Base-by-base conservation (phyloP, 1,140 invertebrate genomes). In the Helicoverpa zea region DNA sequence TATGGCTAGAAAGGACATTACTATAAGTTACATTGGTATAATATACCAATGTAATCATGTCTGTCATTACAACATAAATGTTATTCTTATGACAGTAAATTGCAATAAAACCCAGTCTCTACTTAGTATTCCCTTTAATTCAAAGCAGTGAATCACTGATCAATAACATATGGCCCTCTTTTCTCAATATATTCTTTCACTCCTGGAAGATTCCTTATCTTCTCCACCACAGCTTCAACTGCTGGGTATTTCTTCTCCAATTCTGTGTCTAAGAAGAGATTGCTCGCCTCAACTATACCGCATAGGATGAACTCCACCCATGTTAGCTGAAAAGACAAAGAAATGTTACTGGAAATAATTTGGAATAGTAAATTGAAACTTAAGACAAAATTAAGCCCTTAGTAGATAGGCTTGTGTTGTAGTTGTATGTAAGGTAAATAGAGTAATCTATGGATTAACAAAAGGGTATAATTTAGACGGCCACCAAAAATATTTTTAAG, bases 231-330 rank as follows among this genome's bases (percentile, higher is more conserved):
- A 23, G 83, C 87, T 5, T 70, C 63, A 0, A 94, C 84, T 18
- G 85, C 79, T 0, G 94, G 92, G 75, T 92, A 95, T n/a, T 91
- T 90, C 51, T 87, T 89, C 58, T 92, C 90, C 3, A 94, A 83
- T 14, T 89, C 85, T 4, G 64, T 76, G 0, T 86, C 88, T 0
- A 93, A 75, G 82, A 92, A 89, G 5, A 90, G 72, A 79, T 91
- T 89, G 7, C 87, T 70, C 0, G 89, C 84, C 79, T 95, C 94
- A 0, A 93, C 81, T 29, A 91, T 89, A 4, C 89, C 93, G 0
- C 94, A 87, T 1, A 95, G 87, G 12, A 94, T 83, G 77, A 95
- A 94, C 75, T 95, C 94, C 35, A 89, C 89, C 94, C 94, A 95
- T 18, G 87, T 88, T 59, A 95, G 54, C 94, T 76, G 59, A 29